Evolutionary conservation across 2,888 invertebrate genomes (phyloP), one percentile per base, ranked within the genome.

Genomic region (Athalia rosae): DNA sequence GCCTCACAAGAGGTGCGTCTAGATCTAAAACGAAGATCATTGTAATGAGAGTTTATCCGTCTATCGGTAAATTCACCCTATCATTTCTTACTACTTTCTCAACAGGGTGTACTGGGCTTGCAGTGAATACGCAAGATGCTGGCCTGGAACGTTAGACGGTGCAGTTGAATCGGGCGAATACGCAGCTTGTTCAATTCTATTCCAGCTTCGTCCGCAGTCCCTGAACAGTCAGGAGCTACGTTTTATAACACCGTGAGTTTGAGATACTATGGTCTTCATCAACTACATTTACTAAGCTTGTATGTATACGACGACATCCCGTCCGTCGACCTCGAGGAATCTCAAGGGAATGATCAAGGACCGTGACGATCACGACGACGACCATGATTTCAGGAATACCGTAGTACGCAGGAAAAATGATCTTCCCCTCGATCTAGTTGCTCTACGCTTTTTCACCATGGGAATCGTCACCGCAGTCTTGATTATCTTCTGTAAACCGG

Each of bases 111-210:
- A 85, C 50, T 85, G 86, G 13, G 85, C 87, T 7, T 83, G 84
- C 4, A 87, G 87, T 76, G 87, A 87, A 78, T 86, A 86, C 61
- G 87, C 87, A 9, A 78, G 5, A 28, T 67, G 78, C 47, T 87
- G 86, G 86, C 86, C 87, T 3, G 87, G 87, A 4, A 87, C 87
- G 1, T 78, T 82, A 6, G 87, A 87, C 47, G 87, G 87, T 41
- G 86, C 87, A 4, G 81, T 86, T 4, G 86, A 87, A 78, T 82
- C 85, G 47, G 87, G 87, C 4, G 80, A 84, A 81, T 74, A 78
- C 4, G 81, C 80, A 7, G 85, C 87, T 4, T 81, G 73, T 48
- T 79, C 81, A 4, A 77, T 87, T 47, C 79, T 87, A 1, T 77
- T 81, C 73, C 79, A 77, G 45, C 76, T 79, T 53, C 82, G 87